Evolutionary conservation across 2,113 vertebrate genomes (phyloP).

Genomic region (Apteryx mantelli): DNA sequence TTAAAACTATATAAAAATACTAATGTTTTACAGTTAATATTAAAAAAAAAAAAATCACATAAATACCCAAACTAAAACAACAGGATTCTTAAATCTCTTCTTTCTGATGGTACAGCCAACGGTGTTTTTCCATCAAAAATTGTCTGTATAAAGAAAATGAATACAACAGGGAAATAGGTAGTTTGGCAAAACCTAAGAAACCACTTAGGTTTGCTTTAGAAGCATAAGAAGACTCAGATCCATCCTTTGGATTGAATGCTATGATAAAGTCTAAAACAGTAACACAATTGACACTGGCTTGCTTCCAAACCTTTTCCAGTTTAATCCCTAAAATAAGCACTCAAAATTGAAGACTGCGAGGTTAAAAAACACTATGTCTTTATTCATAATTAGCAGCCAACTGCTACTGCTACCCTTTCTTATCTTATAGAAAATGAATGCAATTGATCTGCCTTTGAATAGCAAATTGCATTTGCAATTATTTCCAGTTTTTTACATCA

Average conservation of each 20-base stretch:
- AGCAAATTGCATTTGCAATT: constrained; percentile 6
- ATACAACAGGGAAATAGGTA: background rate
- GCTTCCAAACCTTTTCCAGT: constrained; percentile 17
- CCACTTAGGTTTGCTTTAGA: background rate
- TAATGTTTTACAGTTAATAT: background rate
- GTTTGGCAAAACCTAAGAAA: background rate
- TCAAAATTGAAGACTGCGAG: background rate
- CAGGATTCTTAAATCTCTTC: background rate
- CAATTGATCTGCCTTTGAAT: constrained; percentile 27
- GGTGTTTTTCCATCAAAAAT: background rate
- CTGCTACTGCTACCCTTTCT: background rate
- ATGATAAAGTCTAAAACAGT: constrained; percentile 7
- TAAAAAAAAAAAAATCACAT: background rate
- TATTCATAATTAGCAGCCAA: constrained; percentile 12
- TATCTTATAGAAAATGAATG: background rate
- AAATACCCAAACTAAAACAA: background rate
- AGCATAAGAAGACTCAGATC: background rate
- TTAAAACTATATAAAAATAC: background rate
- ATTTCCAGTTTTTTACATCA: background rate
- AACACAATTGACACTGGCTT: constrained; percentile 5
- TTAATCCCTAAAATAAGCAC: constrained; percentile 44
- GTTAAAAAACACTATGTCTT: constrained; percentile 16
- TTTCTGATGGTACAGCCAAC: background rate
- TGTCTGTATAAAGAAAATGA: background rate
- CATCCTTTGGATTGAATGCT: background rate